Evolutionary conservation across 2,797 vertebrate species (phyloP).

Genomic region (Alcedo quadribrachys): DNA sequence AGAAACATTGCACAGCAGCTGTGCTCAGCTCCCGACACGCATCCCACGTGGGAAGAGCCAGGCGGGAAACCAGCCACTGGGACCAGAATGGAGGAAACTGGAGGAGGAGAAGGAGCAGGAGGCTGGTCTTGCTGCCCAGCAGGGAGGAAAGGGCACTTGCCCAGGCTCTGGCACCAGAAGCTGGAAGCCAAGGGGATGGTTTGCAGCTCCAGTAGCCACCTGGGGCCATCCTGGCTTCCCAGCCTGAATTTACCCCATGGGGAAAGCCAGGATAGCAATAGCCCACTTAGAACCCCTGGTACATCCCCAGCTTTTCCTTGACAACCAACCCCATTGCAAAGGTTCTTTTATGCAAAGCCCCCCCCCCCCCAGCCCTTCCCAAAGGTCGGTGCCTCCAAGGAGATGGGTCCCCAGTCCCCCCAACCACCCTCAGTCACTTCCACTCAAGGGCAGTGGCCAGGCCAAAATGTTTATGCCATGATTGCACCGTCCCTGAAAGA

Average conservation of each 20-base stretch:
- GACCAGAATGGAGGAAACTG: neutral
- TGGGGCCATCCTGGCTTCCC: neutral
- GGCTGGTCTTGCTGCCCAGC: neutral
- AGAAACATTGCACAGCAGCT: neutral
- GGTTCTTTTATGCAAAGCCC: neutral
- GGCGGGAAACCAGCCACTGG: neutral
- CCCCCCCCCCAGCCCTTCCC: no score
- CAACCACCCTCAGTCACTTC: no score
- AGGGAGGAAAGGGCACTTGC: neutral
- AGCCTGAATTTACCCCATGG: neutral
- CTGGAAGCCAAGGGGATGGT: neutral
- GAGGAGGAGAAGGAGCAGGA: neutral
- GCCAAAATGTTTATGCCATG: no score
- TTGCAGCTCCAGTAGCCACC: neutral
- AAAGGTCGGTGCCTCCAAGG: no score
- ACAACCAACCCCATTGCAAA: fast-evolving
- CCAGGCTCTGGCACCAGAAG: neutral
- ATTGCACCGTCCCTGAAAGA: no score
- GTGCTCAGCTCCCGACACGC: fast-evolving
- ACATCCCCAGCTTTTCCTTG: neutral
- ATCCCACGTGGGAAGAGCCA: neutral
- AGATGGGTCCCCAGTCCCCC: no score
- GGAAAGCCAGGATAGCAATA: neutral
- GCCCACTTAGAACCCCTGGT: no score
- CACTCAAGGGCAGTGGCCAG: no score